Evolutionary conservation across 2,797 vertebrate genomes (phyloP).

Genomic region (Rallus crepitans): DNA sequence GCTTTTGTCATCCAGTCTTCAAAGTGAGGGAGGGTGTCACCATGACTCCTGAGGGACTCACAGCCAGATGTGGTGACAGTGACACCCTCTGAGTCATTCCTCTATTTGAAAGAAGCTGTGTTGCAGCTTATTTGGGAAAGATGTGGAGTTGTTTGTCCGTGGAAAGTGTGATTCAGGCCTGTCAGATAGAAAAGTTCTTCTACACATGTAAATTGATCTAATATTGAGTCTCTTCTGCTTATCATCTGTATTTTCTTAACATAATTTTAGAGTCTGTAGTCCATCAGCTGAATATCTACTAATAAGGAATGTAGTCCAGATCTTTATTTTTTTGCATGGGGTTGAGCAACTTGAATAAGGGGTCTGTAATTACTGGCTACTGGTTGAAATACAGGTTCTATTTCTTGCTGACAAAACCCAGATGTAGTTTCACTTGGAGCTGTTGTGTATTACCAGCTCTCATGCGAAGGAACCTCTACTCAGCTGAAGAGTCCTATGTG

Average conservation of each 20-base stretch:
- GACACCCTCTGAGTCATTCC: constrained; percentile 1
- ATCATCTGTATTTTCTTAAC: not conserved
- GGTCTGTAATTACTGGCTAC: not conserved
- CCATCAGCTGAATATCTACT: not conserved
- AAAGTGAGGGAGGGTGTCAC: not conserved
- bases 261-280: not conserved
- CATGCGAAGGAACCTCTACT: not conserved
- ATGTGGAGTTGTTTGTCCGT: not conserved
- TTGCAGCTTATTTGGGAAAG: not conserved
- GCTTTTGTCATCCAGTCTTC: not conserved
- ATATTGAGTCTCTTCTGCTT: not conserved
- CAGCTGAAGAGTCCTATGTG: not conserved
- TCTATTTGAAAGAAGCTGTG: not conserved
- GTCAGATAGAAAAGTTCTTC: not conserved
- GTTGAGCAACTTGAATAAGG: not conserved
- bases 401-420: not conserved
- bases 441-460: not conserved
- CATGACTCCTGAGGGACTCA: constrained; percentile 10
- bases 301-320: not conserved
- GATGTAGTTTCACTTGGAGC: not conserved
- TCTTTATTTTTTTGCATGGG: not conserved
- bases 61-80: constrained; percentile 13
- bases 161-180: not conserved
- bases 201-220: not conserved
- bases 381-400: not conserved